These are phyloP conservation scores for Ditylenchus dipsaci DNA, from an alignment of 1,140 invertebrate genomes.

Conservation along the genomic window DNA sequence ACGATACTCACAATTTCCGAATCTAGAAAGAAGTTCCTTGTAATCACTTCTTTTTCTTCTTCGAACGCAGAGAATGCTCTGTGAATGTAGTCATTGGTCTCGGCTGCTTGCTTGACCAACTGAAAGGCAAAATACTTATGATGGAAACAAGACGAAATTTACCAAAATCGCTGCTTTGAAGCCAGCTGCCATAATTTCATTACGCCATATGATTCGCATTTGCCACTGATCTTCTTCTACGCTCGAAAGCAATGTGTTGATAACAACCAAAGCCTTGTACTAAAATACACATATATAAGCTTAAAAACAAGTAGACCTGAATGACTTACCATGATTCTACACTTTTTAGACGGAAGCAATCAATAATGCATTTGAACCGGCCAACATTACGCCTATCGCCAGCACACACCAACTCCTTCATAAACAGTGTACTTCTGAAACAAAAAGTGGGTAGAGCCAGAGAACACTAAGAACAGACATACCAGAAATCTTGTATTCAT, in stretches of 20 bases:
- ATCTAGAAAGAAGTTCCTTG: conserved; percentile 14
- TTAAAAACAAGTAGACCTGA: neutral
- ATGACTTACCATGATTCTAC: conserved; percentile 15
- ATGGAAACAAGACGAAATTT: neutral
- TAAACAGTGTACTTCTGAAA: conserved; percentile 6
- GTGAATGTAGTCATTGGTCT: conserved; percentile 20
- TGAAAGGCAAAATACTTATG: no score
- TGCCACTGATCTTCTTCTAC: conserved; percentile 37
- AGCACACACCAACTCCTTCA: conserved; percentile 20
- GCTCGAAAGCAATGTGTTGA: conserved; percentile 19
- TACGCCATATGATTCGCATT: conserved; percentile 39
- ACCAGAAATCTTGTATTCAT: conserved; percentile 13
- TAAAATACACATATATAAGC: neutral
- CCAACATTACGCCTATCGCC: conserved; percentile 26
- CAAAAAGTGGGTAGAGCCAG: no score
- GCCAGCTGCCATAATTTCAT: conserved; percentile 26
- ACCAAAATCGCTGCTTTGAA: conserved; percentile 24
- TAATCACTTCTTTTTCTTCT: conserved; percentile 24
- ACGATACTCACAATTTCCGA: neutral
- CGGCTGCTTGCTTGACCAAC: conserved; percentile 5
- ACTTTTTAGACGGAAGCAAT: conserved; percentile 27
- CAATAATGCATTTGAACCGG: conserved; percentile 29
- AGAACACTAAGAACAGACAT: no score
- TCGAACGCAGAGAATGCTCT: conserved; percentile 22
- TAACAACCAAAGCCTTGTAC: conserved; percentile 28